Evolutionary conservation across 2,113 vertebrate genomes (phyloP), one percentile per base, ranked within the genome.

Genomic region (Corythoichthys haematopterus): DNA sequence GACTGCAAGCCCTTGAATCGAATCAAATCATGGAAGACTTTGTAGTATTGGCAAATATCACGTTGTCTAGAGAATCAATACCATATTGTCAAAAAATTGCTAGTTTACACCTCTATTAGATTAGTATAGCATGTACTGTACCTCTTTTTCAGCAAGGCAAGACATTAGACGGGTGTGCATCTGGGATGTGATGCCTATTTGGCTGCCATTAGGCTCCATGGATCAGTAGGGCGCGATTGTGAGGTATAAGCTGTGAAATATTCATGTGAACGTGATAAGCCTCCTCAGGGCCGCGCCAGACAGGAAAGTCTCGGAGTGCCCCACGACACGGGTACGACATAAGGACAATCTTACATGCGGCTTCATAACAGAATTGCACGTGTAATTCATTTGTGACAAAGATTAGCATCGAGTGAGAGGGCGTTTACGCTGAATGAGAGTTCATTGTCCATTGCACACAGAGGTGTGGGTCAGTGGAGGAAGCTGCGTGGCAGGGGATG

Each of bases 381-480:
- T 7, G 40, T 69, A 77, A 78, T 33, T 51, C 51, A 68, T 75
- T 59, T 61, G 74, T 61, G 75, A 70, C 68, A 76, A 65, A 45
- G 64, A 66, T 66, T 20, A 43, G 35, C 48, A 51, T 51, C 10
- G 40, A 45, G 35, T 43, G 36, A 53, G 36, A 79, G 76, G 72
- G 47, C 55, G 57, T 56, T 56, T 9, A 69, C 13, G n/a, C 37
- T 40, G 45, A 83, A 76, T 33, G 74, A 79, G 70, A 80, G 77
- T 76, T 67, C 71, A 64, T 69, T 79, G 83, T 88, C 74, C 87
- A 84, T 87, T 87, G 40, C 40, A 87, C 60, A 86, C 81, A 76
- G 82, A 77, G 69, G 83, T 86, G 78, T 78, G 83, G 85, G 85
- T 85, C 85, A 82, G 82, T 80, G 73, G 82, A 86, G 75, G 85